Conservation (phyloP, 2,888 invertebrate species). For the Cephalotes varians region DNA sequence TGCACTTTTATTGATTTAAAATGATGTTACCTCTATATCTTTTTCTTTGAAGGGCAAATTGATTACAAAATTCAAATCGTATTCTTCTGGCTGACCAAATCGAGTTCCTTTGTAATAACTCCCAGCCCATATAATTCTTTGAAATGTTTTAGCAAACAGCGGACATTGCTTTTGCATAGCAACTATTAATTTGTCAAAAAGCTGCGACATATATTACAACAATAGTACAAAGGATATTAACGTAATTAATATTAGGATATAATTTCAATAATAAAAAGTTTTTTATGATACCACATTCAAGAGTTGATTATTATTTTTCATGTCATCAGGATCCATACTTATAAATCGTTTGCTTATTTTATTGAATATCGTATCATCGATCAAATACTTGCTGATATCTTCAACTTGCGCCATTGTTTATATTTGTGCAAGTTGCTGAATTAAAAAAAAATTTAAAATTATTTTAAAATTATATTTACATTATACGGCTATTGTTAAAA, state of each 20-base stretch:
- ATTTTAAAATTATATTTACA: background rate
- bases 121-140: constrained; percentile 86
- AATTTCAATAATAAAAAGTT: background rate
- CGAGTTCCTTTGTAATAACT: constrained; percentile 89
- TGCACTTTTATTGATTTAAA: background rate
- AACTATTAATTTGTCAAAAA: constrained; percentile 73
- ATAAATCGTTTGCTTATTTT: constrained; percentile 72
- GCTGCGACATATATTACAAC: constrained; percentile 59
- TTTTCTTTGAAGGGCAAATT: constrained; percentile 86
- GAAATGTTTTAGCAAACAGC: constrained; percentile 81
- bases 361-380: constrained; percentile 67
- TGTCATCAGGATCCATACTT: constrained; percentile 66
- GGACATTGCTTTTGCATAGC: constrained; percentile 79
- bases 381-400: constrained; percentile 16
- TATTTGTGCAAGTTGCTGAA: background rate
- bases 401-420: background rate
- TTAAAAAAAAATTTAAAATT: constrained; percentile 17
- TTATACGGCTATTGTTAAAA: background rate
- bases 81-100: constrained; percentile 88
- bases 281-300: constrained; percentile 64
- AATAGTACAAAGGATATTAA: background rate
- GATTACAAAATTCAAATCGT: constrained; percentile 88
- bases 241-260: background rate
- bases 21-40: constrained; percentile 79
- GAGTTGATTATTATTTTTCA: constrained; percentile 66